Evolutionary conservation across 2,888 invertebrate genomes (phyloP).

Genomic region (Morpho achilles): DNA sequence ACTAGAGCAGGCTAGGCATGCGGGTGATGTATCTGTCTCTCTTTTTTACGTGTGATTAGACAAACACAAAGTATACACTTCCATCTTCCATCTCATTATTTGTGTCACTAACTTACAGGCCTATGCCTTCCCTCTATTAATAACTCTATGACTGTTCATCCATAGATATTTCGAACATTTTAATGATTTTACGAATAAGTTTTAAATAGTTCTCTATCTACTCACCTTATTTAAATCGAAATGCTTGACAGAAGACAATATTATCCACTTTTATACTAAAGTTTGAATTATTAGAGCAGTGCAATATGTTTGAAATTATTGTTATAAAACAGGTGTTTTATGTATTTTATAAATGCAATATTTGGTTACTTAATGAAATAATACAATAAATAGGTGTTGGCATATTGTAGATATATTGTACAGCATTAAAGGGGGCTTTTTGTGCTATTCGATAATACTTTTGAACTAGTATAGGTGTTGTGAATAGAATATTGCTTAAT

Average conservation of each 20-base stretch:
- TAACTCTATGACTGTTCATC: neutral
- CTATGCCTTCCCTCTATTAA: no score
- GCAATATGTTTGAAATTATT: constrained; percentile 24
- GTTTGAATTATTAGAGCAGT: constrained; percentile 3
- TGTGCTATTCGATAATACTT: constrained; percentile 18
- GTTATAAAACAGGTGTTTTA: constrained; percentile 15
- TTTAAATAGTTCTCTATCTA: neutral
- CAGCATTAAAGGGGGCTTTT: constrained; percentile 37
- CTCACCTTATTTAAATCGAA: constrained; percentile 1
- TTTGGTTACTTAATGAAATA: constrained; percentile 45
- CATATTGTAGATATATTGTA: constrained; percentile 64
- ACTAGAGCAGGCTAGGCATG: no score
- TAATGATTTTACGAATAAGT: neutral
- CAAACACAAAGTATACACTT: no score
- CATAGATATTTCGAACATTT: neutral
- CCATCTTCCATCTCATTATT: no score
- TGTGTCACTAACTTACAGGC: no score
- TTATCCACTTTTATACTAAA: constrained; percentile 16
- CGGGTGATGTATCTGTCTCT: no score
- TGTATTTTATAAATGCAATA: constrained; percentile 20
- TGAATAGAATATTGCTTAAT: no score
- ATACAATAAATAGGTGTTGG: constrained; percentile 45
- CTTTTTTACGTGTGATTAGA: no score
- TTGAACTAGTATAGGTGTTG: neutral
- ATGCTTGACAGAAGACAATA: constrained; percentile 25